Evolutionary conservation across 2,888 invertebrate species (phyloP).

Genomic region (Tetranychus truncatus): DNA sequence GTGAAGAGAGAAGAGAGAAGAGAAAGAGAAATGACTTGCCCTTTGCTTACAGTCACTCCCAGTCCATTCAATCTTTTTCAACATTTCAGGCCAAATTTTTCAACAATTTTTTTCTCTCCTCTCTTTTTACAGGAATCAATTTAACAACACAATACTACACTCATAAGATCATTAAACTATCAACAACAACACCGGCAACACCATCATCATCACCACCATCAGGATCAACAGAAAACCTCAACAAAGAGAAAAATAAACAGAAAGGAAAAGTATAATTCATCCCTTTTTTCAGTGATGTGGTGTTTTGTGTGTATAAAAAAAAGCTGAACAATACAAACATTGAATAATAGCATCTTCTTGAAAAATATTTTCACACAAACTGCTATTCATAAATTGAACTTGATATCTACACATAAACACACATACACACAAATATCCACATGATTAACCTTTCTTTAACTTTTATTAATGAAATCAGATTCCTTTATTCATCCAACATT

Average conservation of each 20-base stretch:
- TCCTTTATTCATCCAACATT: neutral
- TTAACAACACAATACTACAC: neutral
- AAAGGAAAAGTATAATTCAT: neutral
- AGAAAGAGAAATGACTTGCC: neutral
- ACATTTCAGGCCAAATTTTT: neutral
- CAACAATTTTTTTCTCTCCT: neutral
- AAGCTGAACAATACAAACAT: neutral
- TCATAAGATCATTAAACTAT: neutral
- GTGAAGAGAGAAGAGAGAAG: neutral
- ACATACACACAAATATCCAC: neutral
- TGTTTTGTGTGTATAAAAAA: neutral
- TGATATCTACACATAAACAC: neutral
- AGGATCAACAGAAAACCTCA: neutral
- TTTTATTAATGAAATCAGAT: neutral
- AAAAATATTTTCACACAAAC: neutral
- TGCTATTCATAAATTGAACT: neutral
- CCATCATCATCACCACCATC: neutral
- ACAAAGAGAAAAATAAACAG: neutral
- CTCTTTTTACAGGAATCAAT: neutral
- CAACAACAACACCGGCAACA: neutral
- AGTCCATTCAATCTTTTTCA: neutral
- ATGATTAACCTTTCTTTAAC: neutral
- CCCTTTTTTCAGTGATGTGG: neutral
- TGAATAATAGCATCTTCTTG: neutral
- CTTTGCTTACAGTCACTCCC: neutral